These are phyloP conservation scores for Synanthedon formicaeformis DNA, from an alignment of 2,888 invertebrate species.

Conservation along the genomic window DNA sequence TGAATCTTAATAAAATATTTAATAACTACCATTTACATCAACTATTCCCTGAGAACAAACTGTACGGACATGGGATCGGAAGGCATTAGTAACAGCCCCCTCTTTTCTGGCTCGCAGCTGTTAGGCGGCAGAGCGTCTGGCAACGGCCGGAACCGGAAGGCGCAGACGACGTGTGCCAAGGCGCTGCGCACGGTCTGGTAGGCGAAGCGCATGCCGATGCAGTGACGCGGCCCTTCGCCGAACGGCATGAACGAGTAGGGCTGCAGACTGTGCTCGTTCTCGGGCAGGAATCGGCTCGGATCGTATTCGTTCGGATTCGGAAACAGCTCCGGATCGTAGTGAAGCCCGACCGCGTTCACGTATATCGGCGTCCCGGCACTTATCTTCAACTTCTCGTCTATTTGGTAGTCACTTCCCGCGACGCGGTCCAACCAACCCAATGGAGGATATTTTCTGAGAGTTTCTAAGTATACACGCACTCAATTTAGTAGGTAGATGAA, in stretches of 20 bases:
- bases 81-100: constrained; percentile 11
- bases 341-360: constrained; percentile 30
- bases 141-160: constrained; percentile 6
- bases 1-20: too few relatives aligned
- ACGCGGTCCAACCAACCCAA: constrained; percentile 33
- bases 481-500: too few relatives aligned
- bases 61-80: constrained; percentile 3
- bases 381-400: constrained; percentile 30
- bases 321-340: constrained; percentile 33
- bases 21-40: too few relatives aligned
- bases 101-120: constrained; percentile 10
- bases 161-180: constrained; percentile 5
- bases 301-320: constrained; percentile 34
- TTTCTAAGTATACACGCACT: constrained; percentile 15
- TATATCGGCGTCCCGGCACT: constrained; percentile 28
- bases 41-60: constrained; percentile 5
- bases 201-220: constrained; percentile 33
- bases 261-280: constrained; percentile 24
- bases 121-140: constrained; percentile 8
- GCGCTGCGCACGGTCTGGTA: constrained; percentile 10
- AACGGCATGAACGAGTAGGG: constrained; percentile 46
- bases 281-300: constrained; percentile 40
- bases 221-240: constrained; percentile 48
- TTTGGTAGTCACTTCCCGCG: constrained; percentile 21
- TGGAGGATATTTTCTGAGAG: constrained; percentile 40